Conservation (phyloP, 2,888 invertebrate species). For the Nymphalis urticae region DNA sequence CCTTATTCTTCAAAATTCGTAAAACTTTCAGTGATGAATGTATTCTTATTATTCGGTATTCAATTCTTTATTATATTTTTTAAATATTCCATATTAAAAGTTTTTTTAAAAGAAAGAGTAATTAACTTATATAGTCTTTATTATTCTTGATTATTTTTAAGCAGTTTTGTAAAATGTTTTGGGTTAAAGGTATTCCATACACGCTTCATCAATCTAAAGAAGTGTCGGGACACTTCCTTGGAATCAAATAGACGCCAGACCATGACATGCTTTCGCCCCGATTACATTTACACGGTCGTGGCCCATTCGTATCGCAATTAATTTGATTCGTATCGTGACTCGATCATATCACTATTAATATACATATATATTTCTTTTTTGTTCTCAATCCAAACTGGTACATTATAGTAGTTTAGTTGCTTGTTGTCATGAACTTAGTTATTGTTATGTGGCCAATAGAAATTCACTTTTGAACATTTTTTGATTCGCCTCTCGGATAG, state of each 20-base stretch:
- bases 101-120: no score
- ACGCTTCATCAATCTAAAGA: not conserved
- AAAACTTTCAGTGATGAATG: constrained; percentile 1
- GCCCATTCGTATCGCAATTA: constrained; percentile 21
- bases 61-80: not conserved
- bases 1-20: constrained; percentile 6
- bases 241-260: not conserved
- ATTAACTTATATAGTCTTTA: no score
- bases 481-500: not conserved
- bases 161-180: no score
- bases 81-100: not conserved
- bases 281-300: constrained; percentile 25
- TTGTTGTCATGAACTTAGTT: constrained; percentile 21
- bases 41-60: not conserved
- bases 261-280: constrained; percentile 24
- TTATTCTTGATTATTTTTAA: no score
- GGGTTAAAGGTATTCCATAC: not conserved
- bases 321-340: constrained; percentile 32
- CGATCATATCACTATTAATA: constrained; percentile 20
- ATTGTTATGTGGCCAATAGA: not conserved
- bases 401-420: constrained; percentile 18
- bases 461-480: constrained; percentile 6
- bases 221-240: not conserved
- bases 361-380: constrained; percentile 9
- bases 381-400: constrained; percentile 25